A percentile compares a stretch with the other conserved stretches of the same genome.
phyloP scores from a whole-genome alignment of 2,888 invertebrate species.

The Hoplodrina blanda region DNA sequence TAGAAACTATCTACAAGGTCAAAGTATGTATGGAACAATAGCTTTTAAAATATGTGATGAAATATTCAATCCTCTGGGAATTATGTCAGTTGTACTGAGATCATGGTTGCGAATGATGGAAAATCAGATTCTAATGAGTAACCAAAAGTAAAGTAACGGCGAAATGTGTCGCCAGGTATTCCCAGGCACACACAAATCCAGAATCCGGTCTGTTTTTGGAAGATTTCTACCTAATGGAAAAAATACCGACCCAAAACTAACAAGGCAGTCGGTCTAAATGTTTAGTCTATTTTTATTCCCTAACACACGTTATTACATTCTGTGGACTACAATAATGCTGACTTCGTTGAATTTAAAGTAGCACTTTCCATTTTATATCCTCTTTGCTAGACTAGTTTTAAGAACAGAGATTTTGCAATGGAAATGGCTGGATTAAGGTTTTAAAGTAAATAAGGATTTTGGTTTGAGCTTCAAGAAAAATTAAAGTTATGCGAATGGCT shows the following conservation, averaged over 20 bases:
- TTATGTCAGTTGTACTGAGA: too few species aligned
- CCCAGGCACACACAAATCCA: background rate
- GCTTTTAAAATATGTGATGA: too few species aligned
- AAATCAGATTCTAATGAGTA: too few species aligned
- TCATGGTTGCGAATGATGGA: too few species aligned
- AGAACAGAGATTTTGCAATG: slow-evolving; percentile 31
- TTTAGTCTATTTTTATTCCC: slow-evolving; percentile 36
- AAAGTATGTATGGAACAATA: too few species aligned
- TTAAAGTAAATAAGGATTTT: slow-evolving; percentile 26
- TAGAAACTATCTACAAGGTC: too few species aligned
- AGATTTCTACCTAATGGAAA: background rate
- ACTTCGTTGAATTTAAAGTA: slow-evolving; percentile 46
- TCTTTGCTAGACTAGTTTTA: slow-evolving; percentile 36
- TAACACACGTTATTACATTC: slow-evolving; percentile 39
- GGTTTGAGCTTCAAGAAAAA: slow-evolving; percentile 7
- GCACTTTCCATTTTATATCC: slow-evolving; percentile 33
- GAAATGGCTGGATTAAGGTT: slow-evolving; percentile 27
- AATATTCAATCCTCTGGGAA: too few species aligned
- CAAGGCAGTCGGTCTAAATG: slow-evolving; percentile 1
- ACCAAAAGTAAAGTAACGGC: too few species aligned
- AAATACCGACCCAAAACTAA: background rate
- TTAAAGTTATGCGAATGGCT: background rate
- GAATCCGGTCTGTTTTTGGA: background rate
- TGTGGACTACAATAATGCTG: slow-evolving; percentile 36
- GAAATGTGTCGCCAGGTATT: too few species aligned